These are phyloP conservation scores for Harpegnathos saltator DNA, from an alignment of 1,140 invertebrate genomes.

Conservation along the genomic window DNA sequence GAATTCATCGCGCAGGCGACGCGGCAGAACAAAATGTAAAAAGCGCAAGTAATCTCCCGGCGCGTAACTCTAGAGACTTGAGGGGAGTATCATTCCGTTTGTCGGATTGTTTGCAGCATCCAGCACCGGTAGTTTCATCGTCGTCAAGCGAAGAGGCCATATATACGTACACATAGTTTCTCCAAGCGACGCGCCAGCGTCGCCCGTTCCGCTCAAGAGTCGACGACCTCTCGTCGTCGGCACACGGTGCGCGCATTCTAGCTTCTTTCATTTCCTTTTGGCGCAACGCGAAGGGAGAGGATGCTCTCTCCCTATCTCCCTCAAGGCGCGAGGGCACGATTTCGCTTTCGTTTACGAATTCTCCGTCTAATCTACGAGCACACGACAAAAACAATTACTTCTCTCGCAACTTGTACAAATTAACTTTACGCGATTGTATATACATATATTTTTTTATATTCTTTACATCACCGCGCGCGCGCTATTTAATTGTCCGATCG, in stretches of 20 bases:
- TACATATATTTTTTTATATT: constrained; percentile 67
- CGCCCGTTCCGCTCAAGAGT: neutral
- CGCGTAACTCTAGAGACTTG: neutral
- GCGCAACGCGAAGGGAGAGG: neutral
- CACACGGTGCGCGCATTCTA: neutral
- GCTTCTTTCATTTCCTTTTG: constrained; percentile 10
- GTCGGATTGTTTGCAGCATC: constrained; percentile 33
- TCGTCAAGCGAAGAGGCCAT: constrained; percentile 36
- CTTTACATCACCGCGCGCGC: too few relatives aligned
- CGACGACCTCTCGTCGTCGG: neutral
- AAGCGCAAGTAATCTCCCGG: constrained; percentile 85
- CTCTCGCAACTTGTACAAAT: constrained; percentile 50
- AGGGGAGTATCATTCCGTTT: neutral
- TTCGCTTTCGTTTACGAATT: neutral
- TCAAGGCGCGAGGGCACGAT: neutral
- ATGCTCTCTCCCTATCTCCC: neutral
- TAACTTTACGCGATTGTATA: constrained; percentile 41
- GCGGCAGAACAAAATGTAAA: constrained; percentile 87
- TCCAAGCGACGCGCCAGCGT: constrained; percentile 14
- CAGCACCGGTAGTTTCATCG: constrained; percentile 30
- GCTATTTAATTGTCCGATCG: constrained; percentile 28
- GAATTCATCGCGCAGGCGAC: constrained; percentile 85
- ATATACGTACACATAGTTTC: constrained; percentile 28
- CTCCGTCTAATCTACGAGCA: neutral
- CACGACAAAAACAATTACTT: constrained; percentile 27